Conservation (phyloP, 2,113 vertebrate species). For the Callorhinus ursinus region DNA sequence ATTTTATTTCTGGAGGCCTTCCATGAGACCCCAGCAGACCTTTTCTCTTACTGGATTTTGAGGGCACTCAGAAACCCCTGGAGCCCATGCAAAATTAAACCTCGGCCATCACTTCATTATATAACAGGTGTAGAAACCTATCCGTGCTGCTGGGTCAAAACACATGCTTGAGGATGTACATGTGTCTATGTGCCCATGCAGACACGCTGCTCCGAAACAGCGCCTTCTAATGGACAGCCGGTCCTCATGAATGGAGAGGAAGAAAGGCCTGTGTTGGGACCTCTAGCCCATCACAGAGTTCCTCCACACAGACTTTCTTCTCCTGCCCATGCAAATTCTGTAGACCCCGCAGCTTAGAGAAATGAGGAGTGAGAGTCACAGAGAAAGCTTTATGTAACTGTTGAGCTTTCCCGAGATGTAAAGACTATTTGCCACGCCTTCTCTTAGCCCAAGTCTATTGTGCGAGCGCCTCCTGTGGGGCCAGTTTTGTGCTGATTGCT, state of each 20-base stretch:
- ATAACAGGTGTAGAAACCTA: not conserved
- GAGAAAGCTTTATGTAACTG: not conserved
- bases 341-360: not conserved
- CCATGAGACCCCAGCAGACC: constrained; percentile 62
- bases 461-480: not conserved
- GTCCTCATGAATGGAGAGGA: not conserved
- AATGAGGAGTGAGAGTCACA: not conserved
- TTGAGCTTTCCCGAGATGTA: no score
- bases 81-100: constrained; percentile 56
- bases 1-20: constrained; percentile 69
- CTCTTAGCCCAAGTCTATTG: not conserved
- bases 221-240: not conserved
- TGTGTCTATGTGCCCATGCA: not conserved
- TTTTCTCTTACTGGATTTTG: constrained; percentile 60
- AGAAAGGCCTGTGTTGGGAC: not conserved
- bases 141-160: not conserved
- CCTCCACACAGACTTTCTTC: not conserved
- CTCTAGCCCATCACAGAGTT: not conserved
- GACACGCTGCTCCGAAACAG: not conserved
- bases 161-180: rapidly evolving
- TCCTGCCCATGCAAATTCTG: not conserved
- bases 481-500: not conserved
- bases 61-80: constrained; percentile 49
- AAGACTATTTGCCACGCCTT: not conserved
- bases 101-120: not conserved